Evolutionary conservation across 2,888 invertebrate genomes (phyloP).

Genomic region (Digitonthophagus gazella): DNA sequence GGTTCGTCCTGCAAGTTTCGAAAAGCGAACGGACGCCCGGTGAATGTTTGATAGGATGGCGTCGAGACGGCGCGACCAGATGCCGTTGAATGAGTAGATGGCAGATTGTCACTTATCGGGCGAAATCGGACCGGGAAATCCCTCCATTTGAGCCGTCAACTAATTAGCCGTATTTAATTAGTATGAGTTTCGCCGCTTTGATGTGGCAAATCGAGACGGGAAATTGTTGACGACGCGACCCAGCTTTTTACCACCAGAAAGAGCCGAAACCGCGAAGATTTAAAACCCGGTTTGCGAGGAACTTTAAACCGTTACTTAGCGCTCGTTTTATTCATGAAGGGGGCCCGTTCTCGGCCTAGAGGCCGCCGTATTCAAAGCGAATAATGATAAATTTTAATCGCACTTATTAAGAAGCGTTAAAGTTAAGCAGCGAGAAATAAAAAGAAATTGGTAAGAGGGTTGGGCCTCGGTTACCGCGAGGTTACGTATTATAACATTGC

Average conservation of each 20-base stretch:
- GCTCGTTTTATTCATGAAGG: not conserved
- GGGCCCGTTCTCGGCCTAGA: not conserved
- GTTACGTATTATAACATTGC: not conserved
- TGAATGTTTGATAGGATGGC: not conserved
- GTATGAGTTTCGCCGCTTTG: not conserved
- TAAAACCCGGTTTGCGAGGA: not conserved
- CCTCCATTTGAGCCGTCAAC: not conserved
- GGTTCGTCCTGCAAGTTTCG: not conserved
- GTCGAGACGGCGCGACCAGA: not conserved
- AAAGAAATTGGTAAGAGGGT: not conserved
- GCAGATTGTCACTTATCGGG: not conserved
- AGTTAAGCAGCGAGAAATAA: not conserved
- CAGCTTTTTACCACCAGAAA: not conserved
- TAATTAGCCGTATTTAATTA: not conserved
- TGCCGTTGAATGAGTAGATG: not conserved
- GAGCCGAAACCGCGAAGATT: not conserved
- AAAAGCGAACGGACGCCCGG: not conserved
- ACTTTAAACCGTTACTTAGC: not conserved
- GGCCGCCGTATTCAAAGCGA: not conserved
- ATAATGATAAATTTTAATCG: not conserved
- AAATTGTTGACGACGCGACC: not conserved
- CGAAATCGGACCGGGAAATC: not conserved
- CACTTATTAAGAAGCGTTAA: not conserved
- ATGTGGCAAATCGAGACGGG: not conserved
- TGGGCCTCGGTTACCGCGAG: too few relatives aligned